These are phyloP conservation scores for Nannospalax galili DNA, from an alignment of 2,113 vertebrate species.

Conservation along the genomic window DNA sequence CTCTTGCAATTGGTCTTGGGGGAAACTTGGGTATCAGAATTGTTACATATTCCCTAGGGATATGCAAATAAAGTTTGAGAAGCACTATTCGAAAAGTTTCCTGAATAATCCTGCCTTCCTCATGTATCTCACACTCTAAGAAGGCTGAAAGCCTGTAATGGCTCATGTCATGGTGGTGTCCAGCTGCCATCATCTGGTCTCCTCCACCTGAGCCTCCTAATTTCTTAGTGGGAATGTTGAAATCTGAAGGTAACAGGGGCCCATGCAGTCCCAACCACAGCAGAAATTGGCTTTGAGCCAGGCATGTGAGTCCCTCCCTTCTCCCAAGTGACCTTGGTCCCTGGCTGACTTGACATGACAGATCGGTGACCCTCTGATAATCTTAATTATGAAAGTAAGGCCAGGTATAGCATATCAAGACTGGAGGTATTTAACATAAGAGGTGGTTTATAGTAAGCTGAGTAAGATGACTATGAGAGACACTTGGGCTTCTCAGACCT, in stretches of 20 bases:
- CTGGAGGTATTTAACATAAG: background rate
- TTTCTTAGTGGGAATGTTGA: background rate
- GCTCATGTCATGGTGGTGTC: background rate
- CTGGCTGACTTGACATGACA: background rate
- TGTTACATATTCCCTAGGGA: background rate
- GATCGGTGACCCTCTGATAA: background rate
- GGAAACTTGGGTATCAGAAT: background rate
- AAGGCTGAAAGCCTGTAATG: background rate
- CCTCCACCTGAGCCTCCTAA: background rate
- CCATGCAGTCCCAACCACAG: background rate
- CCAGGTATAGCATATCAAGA: background rate
- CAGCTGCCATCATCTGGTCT: background rate
- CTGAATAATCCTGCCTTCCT: background rate
- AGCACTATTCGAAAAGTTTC: background rate
- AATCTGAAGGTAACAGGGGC: background rate
- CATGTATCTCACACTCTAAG: background rate
- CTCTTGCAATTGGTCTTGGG: background rate
- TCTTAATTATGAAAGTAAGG: background rate
- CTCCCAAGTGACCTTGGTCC: background rate
- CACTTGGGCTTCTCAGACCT: constrained; percentile 87
- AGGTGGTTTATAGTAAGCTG: background rate
- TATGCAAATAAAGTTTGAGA: background rate
- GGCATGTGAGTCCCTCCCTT: background rate
- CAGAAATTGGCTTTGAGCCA: background rate
- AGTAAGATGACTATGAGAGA: background rate